These are phyloP conservation scores for Charina bottae DNA, from an alignment of 2,113 vertebrate genomes.

Conservation along the genomic window DNA sequence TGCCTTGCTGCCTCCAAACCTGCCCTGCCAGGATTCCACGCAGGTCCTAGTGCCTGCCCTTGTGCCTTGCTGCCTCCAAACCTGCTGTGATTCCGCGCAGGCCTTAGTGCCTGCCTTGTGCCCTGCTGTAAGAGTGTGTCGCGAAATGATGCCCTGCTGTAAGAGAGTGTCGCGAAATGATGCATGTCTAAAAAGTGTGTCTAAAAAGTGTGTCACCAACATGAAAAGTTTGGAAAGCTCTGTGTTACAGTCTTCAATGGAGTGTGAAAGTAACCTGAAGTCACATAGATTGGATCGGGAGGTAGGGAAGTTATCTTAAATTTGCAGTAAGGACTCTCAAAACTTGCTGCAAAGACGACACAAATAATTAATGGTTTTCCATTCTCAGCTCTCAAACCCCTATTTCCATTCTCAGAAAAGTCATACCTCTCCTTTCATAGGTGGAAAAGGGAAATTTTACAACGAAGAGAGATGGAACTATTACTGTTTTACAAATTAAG, in stretches of 20 bases:
- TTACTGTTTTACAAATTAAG: not conserved
- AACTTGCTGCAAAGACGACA: not conserved
- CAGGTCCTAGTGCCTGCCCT: too few relatives aligned
- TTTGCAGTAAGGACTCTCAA: not conserved
- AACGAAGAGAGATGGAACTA: not conserved
- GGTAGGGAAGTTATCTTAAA: not conserved
- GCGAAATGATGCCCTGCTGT: too few relatives aligned
- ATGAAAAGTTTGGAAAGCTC: too few relatives aligned
- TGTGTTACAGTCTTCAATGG: not conserved
- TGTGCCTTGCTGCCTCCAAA: too few relatives aligned
- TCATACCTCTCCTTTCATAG: not conserved
- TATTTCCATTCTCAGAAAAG: not conserved
- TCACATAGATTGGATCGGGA: not conserved
- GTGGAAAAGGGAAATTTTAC: not conserved
- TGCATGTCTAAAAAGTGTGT: too few relatives aligned
- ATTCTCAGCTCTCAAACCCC: not conserved
- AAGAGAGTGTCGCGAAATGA: too few relatives aligned
- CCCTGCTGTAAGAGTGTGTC: too few relatives aligned
- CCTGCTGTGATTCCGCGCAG: too few relatives aligned
- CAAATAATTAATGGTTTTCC: not conserved
- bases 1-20: too few relatives aligned
- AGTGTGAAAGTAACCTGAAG: not conserved
- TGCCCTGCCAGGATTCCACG: too few relatives aligned
- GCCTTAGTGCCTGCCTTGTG: too few relatives aligned
- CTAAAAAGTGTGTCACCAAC: too few relatives aligned